These are phyloP conservation scores for Catostylus mosaicus DNA, from an alignment of 30 jellyfish, hydroid and myxozoan genomes.

Conservation along the genomic window DNA sequence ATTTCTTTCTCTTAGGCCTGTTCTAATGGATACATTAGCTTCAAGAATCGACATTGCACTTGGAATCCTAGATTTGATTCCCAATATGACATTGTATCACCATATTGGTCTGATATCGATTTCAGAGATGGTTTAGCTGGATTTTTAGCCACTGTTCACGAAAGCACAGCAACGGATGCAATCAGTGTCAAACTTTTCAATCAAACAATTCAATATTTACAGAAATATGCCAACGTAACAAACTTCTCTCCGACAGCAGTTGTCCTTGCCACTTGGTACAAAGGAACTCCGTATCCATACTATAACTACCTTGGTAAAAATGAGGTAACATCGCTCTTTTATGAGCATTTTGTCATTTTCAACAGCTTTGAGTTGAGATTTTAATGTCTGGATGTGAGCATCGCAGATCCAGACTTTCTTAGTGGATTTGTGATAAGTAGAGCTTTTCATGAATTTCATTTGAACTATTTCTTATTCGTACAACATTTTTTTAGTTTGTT, in stretches of 20 bases:
- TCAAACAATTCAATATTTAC: slow-evolving; percentile 2
- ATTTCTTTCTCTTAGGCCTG: slow-evolving; percentile 14
- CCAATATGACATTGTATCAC: slow-evolving; percentile 11
- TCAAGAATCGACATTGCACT: background rate
- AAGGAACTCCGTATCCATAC: slow-evolving; percentile 33
- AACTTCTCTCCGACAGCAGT: slow-evolving; percentile 16
- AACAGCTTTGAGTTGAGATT: no score
- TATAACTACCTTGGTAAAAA: slow-evolving; percentile 6
- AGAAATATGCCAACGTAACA: slow-evolving; percentile 13
- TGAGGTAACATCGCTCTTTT: slow-evolving; percentile 22
- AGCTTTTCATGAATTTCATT: no score
- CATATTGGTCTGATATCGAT: slow-evolving; percentile 35
- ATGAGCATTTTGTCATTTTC: no score
- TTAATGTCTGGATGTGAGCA: no score
- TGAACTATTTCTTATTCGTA: no score
- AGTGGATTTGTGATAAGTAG: no score
- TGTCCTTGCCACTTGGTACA: slow-evolving; percentile 33
- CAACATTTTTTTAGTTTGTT: no score
- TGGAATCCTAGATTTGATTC: slow-evolving; percentile 20
- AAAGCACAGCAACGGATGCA: background rate
- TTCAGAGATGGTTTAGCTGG: slow-evolving; percentile 27
- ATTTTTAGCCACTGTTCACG: slow-evolving; percentile 10
- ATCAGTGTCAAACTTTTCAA: slow-evolving; percentile 29
- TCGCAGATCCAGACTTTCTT: no score
- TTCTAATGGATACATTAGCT: slow-evolving; percentile 27